A percentile compares a stretch with the other conserved stretches of the same genome.
Evolutionary conservation across 2,888 invertebrate genomes (phyloP).

Genomic region (Geotrupes spiniger): DNA sequence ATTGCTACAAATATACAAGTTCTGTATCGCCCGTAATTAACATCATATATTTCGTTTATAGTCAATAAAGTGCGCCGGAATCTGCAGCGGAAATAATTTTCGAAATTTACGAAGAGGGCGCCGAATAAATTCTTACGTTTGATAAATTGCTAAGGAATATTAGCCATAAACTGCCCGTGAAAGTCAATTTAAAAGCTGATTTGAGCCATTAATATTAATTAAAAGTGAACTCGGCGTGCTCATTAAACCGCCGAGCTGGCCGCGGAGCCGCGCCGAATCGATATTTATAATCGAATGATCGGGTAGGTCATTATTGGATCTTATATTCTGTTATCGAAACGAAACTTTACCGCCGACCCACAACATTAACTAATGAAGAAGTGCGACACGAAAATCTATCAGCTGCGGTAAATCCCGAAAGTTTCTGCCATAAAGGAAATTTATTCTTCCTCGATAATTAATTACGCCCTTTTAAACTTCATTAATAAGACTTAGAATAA

Average conservation of each 20-base stretch:
- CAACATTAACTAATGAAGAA: not conserved
- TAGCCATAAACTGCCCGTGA: conserved; percentile 35
- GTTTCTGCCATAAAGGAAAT: not conserved
- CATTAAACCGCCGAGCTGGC: conserved; percentile 30
- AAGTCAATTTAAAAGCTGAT: conserved; percentile 36
- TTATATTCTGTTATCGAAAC: conserved; percentile 17
- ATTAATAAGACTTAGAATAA: not conserved
- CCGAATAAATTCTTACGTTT: conserved; percentile 23
- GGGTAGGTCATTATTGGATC: conserved; percentile 31
- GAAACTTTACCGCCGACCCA: too few species aligned
- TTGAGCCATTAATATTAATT: conserved; percentile 38
- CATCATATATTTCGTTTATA: conserved; percentile 14
- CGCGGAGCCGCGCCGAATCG: conserved; percentile 28
- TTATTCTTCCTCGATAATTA: not conserved
- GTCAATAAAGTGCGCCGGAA: conserved; percentile 15
- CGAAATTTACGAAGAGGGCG: conserved; percentile 17
- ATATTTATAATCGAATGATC: conserved; percentile 31
- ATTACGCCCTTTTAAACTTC: conserved; percentile 1
- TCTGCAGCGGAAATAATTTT: conserved; percentile 18
- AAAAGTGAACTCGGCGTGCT: conserved; percentile 32
- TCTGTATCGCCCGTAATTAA: too few species aligned
- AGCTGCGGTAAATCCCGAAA: not conserved
- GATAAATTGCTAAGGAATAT: conserved; percentile 32
- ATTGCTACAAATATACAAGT: too few species aligned
- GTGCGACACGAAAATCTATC: not conserved